Percentiles rank a stretch among this genome's conserved stretches.
These are phyloP conservation scores for Lepidurus packardi DNA, from an alignment of 1,140 invertebrate species.

Conservation along the genomic window DNA sequence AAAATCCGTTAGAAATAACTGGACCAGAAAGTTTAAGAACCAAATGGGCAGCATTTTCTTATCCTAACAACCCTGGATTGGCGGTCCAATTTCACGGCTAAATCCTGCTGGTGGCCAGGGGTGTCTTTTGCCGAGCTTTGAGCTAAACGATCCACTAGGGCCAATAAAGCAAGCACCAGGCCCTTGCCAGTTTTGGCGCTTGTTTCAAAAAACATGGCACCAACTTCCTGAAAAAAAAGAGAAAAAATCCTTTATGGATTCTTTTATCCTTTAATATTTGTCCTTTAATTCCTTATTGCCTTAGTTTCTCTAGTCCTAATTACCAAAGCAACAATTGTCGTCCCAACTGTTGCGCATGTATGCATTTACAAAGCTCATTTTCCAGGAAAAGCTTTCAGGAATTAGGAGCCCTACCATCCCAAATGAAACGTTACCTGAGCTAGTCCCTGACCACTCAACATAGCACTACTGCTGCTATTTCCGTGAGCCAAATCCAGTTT, in stretches of 20 bases:
- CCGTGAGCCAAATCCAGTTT: not conserved
- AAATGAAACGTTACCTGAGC: not conserved
- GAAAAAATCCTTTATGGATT: too few species aligned
- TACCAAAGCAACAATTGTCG: too few species aligned
- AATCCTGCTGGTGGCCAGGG: not conserved
- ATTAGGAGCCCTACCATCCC: too few species aligned
- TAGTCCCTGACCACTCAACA: not conserved
- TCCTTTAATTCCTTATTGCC: too few species aligned
- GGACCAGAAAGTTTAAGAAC: not conserved
- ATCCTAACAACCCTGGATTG: not conserved
- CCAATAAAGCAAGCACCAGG: slow-evolving; percentile 2
- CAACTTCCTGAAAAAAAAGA: not conserved
- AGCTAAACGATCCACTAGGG: slow-evolving; percentile 18
- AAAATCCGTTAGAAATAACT: not conserved
- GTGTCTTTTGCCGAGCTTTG: not conserved
- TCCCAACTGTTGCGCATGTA: too few species aligned
- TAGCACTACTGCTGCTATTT: not conserved
- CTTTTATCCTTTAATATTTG: too few species aligned
- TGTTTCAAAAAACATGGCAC: slow-evolving; percentile 24
- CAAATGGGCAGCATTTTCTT: not conserved
- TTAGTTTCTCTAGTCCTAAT: too few species aligned
- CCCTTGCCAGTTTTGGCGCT: slow-evolving; percentile 26
- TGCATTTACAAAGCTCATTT: too few species aligned
- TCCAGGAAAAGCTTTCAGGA: too few species aligned
- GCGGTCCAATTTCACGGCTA: not conserved